Conservation (phyloP, 2,888 invertebrate genomes). For the Odontocolon sp. region DNA sequence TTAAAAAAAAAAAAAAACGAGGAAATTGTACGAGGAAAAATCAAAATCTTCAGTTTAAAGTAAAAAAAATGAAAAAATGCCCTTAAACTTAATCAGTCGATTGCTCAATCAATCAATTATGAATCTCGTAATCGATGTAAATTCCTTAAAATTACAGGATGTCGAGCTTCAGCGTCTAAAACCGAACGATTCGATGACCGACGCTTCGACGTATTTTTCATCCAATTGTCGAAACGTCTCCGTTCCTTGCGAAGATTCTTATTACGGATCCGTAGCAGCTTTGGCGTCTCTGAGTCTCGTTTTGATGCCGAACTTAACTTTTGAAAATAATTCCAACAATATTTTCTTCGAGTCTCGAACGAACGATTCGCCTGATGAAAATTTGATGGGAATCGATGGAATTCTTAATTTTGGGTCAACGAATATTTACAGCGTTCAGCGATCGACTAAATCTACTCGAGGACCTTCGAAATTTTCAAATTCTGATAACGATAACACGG, state of each 20-base stretch:
- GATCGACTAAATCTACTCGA: background rate
- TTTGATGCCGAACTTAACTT: slow-evolving; percentile 66
- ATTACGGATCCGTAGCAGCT: slow-evolving; percentile 76
- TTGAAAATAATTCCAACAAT: slow-evolving; percentile 23
- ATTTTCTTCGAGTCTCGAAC: slow-evolving; percentile 24
- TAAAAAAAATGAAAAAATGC: too few species aligned
- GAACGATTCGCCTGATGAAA: slow-evolving; percentile 45
- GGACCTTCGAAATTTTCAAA: background rate
- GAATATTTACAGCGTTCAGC: background rate
- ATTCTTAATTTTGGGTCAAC: slow-evolving; percentile 20
- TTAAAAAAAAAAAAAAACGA: too few species aligned
- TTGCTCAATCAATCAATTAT: too few species aligned
- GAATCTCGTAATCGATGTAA: background rate
- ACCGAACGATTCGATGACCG: slow-evolving; percentile 75
- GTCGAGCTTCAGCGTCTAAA: slow-evolving; percentile 83
- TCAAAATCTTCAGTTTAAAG: too few species aligned
- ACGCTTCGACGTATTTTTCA: slow-evolving; percentile 41
- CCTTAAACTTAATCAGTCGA: too few species aligned
- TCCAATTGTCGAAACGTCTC: slow-evolving; percentile 64
- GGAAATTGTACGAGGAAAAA: too few species aligned
- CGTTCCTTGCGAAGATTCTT: slow-evolving; percentile 76
- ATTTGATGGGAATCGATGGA: slow-evolving; percentile 12
- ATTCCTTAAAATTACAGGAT: slow-evolving; percentile 75
- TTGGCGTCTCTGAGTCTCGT: slow-evolving; percentile 80
- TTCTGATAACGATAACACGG: slow-evolving; percentile 33